These are phyloP conservation scores for Ophion ellenae DNA, from an alignment of 2,888 invertebrate genomes.

Conservation along the genomic window DNA sequence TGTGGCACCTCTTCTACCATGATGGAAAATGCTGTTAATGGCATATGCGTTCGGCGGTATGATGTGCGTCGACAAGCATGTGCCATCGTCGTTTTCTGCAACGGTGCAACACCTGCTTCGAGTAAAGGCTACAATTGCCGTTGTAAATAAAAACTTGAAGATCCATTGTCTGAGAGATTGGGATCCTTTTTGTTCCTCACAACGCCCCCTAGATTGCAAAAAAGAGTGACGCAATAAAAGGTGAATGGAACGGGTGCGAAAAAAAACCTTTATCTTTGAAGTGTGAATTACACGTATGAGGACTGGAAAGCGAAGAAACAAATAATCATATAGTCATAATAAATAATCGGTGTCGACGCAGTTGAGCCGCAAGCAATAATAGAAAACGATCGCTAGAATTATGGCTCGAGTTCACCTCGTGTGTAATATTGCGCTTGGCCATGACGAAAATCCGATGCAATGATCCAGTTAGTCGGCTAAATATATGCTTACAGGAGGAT, in stretches of 20 bases:
- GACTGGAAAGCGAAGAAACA: constrained; percentile 16
- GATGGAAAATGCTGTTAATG: constrained; percentile 90
- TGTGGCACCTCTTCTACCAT: constrained; percentile 98
- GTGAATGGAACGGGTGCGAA: neutral
- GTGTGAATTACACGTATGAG: neutral
- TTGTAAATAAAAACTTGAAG: neutral
- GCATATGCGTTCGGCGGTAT: constrained; percentile 95
- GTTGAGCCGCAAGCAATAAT: too few species aligned
- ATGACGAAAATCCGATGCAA: too few species aligned
- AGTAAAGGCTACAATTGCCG: neutral
- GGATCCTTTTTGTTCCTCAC: too few species aligned
- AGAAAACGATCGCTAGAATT: too few species aligned
- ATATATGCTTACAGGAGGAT: constrained; percentile 5
- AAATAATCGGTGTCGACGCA: neutral
- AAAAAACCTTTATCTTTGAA: neutral
- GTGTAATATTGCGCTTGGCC: too few species aligned
- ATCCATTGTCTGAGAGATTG: too few species aligned
- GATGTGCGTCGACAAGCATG: constrained; percentile 98
- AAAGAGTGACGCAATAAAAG: too few species aligned
- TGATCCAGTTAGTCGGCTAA: neutral
- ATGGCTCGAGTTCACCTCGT: too few species aligned
- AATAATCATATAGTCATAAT: neutral
- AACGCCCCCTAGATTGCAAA: too few species aligned
- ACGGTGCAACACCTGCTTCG: neutral
- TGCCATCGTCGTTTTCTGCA: constrained; percentile 90